Base-by-base conservation (phyloP, 2,113 vertebrate species). In the Laticauda colubrina region DNA sequence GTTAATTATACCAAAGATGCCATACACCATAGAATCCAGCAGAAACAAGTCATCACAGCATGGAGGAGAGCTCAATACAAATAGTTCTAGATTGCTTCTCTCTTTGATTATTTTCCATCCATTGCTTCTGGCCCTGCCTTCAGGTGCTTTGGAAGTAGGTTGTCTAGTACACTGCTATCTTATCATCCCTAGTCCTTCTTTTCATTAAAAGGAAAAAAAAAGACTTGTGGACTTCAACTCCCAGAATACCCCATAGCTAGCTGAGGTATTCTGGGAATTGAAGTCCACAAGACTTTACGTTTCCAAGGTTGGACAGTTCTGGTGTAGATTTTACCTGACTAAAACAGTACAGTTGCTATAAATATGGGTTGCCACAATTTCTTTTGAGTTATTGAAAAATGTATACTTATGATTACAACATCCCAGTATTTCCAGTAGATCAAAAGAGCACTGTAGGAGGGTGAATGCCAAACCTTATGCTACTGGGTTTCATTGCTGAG, bases 401-500 rank as follows among this genome's bases (percentile, higher is more conserved):
- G 39, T 81, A 3, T 43, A 20, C 7, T 56, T 56, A 55, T 59
- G 57, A 43, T 89, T 89, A 26, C 53, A 48, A 3, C 23, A 3
- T 57, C 34, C 12, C 86, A 23, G 23, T 61, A 18, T n/a, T 69
- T 87, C 34, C 59, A 55, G 39, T 34, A 29, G 34, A 59, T 4
- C 75, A 61, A n/a, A n/a, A 34, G 18, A 91, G 18, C 9, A 34
- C 48, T 26, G 43, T 20, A 61, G 85, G 59, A 55, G 56, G 11
- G 23, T 87, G 64, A 81, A n/a, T 1, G 0, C 85, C 93, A 75
- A 64, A 91, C 93, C 96, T 95, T 94, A 94, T 90, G 85, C 92
- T 96, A 95, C 92, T 75, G 43, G 3, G 0, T 90, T 85, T 95
- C 26, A 89, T 85, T 94, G 75, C 86, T 96, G 93, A 95, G 93